These are phyloP conservation scores for Lissocephala sabroskyi DNA, from an alignment of 2,888 invertebrate genomes.

Conservation along the genomic window DNA sequence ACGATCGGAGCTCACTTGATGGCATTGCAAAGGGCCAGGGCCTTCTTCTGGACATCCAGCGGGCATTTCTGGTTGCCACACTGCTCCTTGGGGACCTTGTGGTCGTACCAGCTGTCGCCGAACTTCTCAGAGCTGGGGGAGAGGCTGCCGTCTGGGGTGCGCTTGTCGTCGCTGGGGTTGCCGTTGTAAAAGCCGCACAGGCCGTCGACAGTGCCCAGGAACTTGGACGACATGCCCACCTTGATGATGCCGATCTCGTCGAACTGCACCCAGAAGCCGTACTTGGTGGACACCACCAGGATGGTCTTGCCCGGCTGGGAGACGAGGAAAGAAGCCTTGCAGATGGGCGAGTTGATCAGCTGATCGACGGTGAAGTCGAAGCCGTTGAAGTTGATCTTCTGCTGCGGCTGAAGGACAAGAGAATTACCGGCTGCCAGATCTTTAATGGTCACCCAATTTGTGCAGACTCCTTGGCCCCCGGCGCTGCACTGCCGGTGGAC, in stretches of 20 bases:
- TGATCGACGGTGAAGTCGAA: conserved; percentile 73
- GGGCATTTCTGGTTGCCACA: conserved; percentile 79
- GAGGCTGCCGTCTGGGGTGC: conserved; percentile 78
- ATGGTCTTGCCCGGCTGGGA: conserved; percentile 80
- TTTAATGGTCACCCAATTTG: conserved; percentile 77
- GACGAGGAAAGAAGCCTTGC: conserved; percentile 77
- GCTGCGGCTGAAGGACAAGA: conserved; percentile 74
- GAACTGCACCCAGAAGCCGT: conserved; percentile 84
- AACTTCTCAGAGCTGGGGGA: conserved; percentile 80
- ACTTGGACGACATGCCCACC: conserved; percentile 79
- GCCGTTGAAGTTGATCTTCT: conserved; percentile 80
- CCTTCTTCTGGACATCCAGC: conserved; percentile 76
- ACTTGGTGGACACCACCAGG: conserved; percentile 79
- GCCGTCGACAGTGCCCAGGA: conserved; percentile 80
- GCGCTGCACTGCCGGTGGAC: conserved; percentile 73
- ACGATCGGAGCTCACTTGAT: conserved; percentile 75
- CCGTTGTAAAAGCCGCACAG: conserved; percentile 86
- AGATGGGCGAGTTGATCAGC: conserved; percentile 67
- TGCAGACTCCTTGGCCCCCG: conserved; percentile 74
- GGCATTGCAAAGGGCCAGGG: conserved; percentile 79
- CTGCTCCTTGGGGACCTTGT: conserved; percentile 62
- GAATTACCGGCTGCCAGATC: conserved; percentile 75
- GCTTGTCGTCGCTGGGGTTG: conserved; percentile 78
- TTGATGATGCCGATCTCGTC: conserved; percentile 80
- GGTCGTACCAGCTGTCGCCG: conserved; percentile 83